phyloP scores from a whole-genome alignment of 2,797 vertebrate species.

The Trichosurus vulpecula region DNA sequence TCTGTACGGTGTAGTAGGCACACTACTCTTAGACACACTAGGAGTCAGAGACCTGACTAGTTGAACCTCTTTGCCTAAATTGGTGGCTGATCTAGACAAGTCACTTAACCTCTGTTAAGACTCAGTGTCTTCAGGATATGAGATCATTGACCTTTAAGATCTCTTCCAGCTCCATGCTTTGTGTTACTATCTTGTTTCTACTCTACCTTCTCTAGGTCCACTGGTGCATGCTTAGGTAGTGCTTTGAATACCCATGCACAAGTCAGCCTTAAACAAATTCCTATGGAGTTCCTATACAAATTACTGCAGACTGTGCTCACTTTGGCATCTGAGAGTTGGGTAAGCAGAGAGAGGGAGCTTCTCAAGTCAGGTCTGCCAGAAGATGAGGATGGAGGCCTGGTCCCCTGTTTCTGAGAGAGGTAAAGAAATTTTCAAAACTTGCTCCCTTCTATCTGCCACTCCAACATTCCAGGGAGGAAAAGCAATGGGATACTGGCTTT shows the following conservation, averaged over 20 bases:
- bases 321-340: slow-evolving; percentile 8
- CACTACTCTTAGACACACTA: background rate
- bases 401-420: background rate
- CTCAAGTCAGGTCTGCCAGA: slow-evolving; percentile 1
- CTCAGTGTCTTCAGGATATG: background rate
- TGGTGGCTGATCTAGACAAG: background rate
- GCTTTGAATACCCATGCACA: too few species aligned
- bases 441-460: background rate
- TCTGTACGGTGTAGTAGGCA: background rate
- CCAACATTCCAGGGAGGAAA: slow-evolving; percentile 11
- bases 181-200: background rate
- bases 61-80: background rate
- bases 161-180: background rate
- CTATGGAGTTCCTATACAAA: background rate
- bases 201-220: background rate
- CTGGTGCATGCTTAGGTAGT: background rate
- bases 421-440: background rate
- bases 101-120: background rate
- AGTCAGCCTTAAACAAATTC: background rate
- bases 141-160: background rate
- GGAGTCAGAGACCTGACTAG: background rate
- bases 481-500: background rate
- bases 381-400: background rate
- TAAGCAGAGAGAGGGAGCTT: background rate
- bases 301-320: background rate